These are phyloP conservation scores for Drosophila tropicalis DNA, from an alignment of 1,140 invertebrate species.

Conservation along the genomic window DNA sequence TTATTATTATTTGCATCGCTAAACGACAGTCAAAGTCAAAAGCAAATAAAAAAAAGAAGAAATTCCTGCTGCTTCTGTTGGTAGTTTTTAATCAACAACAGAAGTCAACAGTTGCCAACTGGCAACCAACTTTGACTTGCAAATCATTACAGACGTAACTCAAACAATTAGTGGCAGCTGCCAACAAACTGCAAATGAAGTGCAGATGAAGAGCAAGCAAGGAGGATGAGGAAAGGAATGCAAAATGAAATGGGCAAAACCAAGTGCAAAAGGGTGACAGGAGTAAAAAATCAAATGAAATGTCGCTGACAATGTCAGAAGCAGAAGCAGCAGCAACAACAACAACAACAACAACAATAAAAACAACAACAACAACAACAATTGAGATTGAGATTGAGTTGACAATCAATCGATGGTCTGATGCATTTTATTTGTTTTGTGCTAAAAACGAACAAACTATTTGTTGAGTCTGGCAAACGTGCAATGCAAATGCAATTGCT, in stretches of 20 bases:
- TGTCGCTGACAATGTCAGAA: conserved; percentile 61
- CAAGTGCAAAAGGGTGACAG: conserved; percentile 7
- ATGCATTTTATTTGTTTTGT: conserved; percentile 69
- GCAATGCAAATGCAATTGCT: conserved; percentile 74
- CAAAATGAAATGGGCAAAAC: conserved; percentile 8
- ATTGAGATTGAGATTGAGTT: conserved; percentile 23
- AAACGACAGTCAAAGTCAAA: conserved; percentile 56
- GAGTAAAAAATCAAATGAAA: conserved; percentile 67
- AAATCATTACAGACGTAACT: conserved; percentile 81
- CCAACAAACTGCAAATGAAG: conserved; percentile 67
- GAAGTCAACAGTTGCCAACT: conserved; percentile 61
- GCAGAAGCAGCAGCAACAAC: conserved; percentile 36
- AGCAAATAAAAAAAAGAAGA: conserved; percentile 37
- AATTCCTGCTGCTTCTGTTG: conserved; percentile 27
- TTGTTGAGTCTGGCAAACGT: conserved; percentile 44
- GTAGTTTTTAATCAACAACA: conserved; percentile 77
- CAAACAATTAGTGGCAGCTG: conserved; percentile 80
- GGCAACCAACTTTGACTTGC: conserved; percentile 72
- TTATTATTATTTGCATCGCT: conserved; percentile 40
- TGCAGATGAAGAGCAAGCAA: conserved; percentile 10
- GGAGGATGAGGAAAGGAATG: conserved; percentile 4
- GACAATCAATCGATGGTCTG: conserved; percentile 66
- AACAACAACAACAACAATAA: conserved; percentile 18
- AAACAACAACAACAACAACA: conserved; percentile 26
- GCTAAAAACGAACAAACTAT: conserved; percentile 43